phyloP scores from a whole-genome alignment of 2,888 invertebrate species.

The Arenicola marina region DNA sequence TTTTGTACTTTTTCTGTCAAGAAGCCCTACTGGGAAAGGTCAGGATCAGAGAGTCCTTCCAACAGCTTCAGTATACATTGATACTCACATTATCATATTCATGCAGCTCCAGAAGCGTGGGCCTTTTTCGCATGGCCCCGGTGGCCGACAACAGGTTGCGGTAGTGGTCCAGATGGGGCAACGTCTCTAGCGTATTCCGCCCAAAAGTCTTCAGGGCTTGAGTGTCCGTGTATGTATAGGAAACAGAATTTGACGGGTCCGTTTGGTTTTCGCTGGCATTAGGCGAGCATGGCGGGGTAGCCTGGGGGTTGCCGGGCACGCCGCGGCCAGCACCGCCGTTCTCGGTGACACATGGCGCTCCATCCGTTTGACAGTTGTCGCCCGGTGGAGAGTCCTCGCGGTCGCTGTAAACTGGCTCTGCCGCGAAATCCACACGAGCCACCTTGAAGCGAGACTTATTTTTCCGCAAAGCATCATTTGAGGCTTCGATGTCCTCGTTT shows the following conservation, averaged over 20 bases:
- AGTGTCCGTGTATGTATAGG: too few species aligned
- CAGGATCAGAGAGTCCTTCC: too few species aligned
- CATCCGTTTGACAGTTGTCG: background rate
- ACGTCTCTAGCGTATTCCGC: slow-evolving; percentile 73
- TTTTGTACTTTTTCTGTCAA: too few species aligned
- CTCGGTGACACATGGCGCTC: background rate
- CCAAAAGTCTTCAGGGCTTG: slow-evolving; percentile 38
- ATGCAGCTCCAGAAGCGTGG: slow-evolving; percentile 37
- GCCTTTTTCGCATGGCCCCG: slow-evolving; percentile 41
- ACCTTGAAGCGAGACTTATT: slow-evolving; percentile 1
- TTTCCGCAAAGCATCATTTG: too few species aligned
- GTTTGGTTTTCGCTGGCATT: background rate
- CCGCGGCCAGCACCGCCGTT: background rate
- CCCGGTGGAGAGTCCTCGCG: background rate
- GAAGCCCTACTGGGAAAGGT: too few species aligned
- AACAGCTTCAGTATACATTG: too few species aligned
- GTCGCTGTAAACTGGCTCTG: background rate
- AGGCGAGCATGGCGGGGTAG: slow-evolving; percentile 3
- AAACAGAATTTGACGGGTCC: too few species aligned
- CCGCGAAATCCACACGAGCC: slow-evolving; percentile 1
- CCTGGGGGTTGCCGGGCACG: background rate
- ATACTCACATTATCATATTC: slow-evolving; percentile 14
- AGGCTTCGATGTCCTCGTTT: too few species aligned
- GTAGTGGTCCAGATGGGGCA: slow-evolving; percentile 83
- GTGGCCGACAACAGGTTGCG: slow-evolving; percentile 57